These are phyloP conservation scores for Anarrhichthys ocellatus DNA, from an alignment of 2,113 vertebrate genomes.

Conservation along the genomic window DNA sequence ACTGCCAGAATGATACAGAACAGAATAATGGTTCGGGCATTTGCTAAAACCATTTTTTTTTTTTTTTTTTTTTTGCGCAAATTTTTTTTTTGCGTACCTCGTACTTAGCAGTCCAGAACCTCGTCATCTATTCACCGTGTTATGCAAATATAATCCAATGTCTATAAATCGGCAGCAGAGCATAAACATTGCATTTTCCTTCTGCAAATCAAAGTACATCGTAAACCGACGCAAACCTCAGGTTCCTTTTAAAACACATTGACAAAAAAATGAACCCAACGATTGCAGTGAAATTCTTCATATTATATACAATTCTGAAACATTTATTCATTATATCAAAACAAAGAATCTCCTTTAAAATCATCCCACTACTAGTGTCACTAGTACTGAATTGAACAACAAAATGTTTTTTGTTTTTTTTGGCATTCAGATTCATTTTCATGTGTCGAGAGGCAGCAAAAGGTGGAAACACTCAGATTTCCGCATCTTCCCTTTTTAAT, in stretches of 20 bases:
- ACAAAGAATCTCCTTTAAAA: slow-evolving; percentile 74
- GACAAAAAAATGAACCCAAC: slow-evolving; percentile 46
- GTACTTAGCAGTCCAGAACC: slow-evolving; percentile 40
- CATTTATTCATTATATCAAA: slow-evolving; percentile 74
- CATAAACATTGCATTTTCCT: slow-evolving; percentile 55
- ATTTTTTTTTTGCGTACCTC: slow-evolving; percentile 42
- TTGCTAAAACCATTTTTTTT: slow-evolving; percentile 41
- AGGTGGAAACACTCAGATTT: slow-evolving; percentile 60
- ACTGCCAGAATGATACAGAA: slow-evolving; percentile 70
- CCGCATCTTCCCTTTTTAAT: slow-evolving; percentile 79
- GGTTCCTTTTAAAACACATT: slow-evolving; percentile 37
- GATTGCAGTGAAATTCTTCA: slow-evolving; percentile 58
- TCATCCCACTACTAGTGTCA: slow-evolving; percentile 66
- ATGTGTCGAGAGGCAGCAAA: slow-evolving; percentile 65
- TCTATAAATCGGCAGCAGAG: slow-evolving; percentile 29
- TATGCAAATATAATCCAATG: slow-evolving; percentile 40
- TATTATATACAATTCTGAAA: slow-evolving; percentile 74
- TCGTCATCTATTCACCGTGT: slow-evolving; percentile 29
- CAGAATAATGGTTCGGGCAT: slow-evolving; percentile 54
- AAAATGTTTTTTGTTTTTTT: slow-evolving; percentile 75
- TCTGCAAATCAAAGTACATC: slow-evolving; percentile 46
- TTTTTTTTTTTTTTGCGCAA: slow-evolving; percentile 31
- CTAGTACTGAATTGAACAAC: slow-evolving; percentile 78
- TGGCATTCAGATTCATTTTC: slow-evolving; percentile 78
- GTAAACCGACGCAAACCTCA: slow-evolving; percentile 57